A percentile compares a stretch with the other conserved stretches of the same genome.
These are phyloP conservation scores for Mormyrus hasselquistii DNA, from an alignment of 2,797 vertebrate genomes.

Conservation along the genomic window DNA sequence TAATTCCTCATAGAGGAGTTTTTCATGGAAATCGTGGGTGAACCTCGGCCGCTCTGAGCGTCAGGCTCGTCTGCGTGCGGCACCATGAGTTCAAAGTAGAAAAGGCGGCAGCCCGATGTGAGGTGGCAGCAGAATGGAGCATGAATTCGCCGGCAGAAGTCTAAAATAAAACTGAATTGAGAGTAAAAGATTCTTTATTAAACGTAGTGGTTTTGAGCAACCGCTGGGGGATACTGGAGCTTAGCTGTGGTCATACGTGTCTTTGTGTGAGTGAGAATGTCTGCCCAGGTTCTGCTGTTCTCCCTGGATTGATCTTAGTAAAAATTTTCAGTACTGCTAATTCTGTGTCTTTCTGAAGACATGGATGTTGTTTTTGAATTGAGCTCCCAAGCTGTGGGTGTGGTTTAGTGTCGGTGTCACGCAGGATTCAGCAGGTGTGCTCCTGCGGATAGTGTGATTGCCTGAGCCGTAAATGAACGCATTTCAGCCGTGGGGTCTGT, in stretches of 20 bases:
- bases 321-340: neutral
- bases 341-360: neutral
- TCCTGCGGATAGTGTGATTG: neutral
- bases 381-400: neutral
- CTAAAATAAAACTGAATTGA: neutral
- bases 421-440: neutral
- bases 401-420: neutral
- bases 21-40: neutral
- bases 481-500: neutral
- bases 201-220: neutral
- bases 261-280: conserved; percentile 71
- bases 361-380: neutral
- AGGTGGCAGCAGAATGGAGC: neutral
- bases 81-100: neutral
- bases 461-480: neutral
- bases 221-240: neutral
- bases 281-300: conserved; percentile 31
- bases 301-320: neutral
- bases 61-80: neutral
- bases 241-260: neutral
- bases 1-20: neutral
- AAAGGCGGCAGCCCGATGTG: neutral
- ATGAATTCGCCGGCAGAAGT: neutral
- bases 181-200: neutral
- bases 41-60: neutral